Evolutionary conservation across 2,797 vertebrate genomes (phyloP), one percentile per base, ranked within the genome.

Genomic region (Gymnoscopelus microlampas): DNA sequence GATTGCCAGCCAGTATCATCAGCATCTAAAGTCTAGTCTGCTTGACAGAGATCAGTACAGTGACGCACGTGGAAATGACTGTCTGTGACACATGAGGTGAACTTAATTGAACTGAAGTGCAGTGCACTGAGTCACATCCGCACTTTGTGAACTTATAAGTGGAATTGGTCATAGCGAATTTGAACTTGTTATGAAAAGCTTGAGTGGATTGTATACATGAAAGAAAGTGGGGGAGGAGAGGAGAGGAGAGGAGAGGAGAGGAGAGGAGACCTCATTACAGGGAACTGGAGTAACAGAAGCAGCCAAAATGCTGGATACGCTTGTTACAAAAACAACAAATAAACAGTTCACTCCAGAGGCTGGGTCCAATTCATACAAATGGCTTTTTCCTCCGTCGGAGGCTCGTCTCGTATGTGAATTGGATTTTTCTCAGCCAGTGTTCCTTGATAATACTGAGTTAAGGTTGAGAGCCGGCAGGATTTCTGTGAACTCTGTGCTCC

Each of bases 401-500:
- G n/a, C 61, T 23, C 53, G 29, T 13, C 14, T 69, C 32, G 9
- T 29, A 69, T 60, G 58, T 70, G 49, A 57, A 68, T 78, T 54
- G 9, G 54, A 74, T 69, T 74, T 39, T 70, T 68, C 53, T 71
- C 8, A 15, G 23, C 51, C 5, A 24, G 51, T 51, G 62, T 63
- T 49, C 15, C 47, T 53, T 65, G 19, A 63, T 49, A 67, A 75
- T 65, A 60, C 29, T 23, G 35, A 39, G 6, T 29, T 29, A 2
- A 15, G 29, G 60, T 50, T 66, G 66, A 66, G 32, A 47, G 23
- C n/a, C 57, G 23, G 60, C 6, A 58, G 53, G 10, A 15, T 53
- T 53, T 19, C 4, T 39, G 14, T 57, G 47, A 53, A 68, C n/a
- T 48, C 23, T 71, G 62, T 50, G 11, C 3, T 59, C 60, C 51